Base-by-base conservation (phyloP, 2,888 invertebrate genomes). In the Gisinianus flammeolus region DNA sequence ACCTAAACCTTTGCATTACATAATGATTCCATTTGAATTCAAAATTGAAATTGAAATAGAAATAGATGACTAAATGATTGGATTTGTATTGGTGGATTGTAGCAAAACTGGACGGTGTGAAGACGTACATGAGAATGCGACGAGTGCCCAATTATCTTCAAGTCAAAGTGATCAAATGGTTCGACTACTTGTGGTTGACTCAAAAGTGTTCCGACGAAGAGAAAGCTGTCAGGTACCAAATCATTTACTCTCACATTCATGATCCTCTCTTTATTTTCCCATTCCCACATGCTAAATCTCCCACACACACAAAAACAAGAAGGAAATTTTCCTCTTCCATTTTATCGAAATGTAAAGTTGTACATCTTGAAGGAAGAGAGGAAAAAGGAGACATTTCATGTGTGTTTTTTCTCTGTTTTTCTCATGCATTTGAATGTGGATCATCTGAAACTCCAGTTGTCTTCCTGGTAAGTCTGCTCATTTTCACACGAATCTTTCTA, bases 131-230 rank as follows among this genome's bases (percentile, higher is more conserved):
- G 98, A 91, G 96, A 83, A 94, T 98, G 93, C 91, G 98, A 74
- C 90, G 97, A 85, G 98, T 98, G 83, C 98, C 98, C 58, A 93
- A 93, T 85, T 94, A 96, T 88, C 91, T 98, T 80, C 97, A 98
- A 88, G 94, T 96, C 86, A 97, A 98, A 88, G 98, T 96, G 85
- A 98, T 98, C 89, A 96, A 97, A 88, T 98, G 98, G 98, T 98
- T 98, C 89, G 98, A 98, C 90, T 98, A 98, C 88, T 91, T 98
- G 86, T 98, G 98, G 98, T 92, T 97, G 86, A 97, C 97, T 84
- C 97, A 98, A 90, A 98, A 98, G 89, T 97, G 97, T 87, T 96
- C 97, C 30, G 97, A 98, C 87, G 98, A 98, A 88, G 97, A 98
- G 88, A 93, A 93, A 88, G 95, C 95, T 78, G 96, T 97, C 85